Percentiles rank a stretch among this genome's conserved stretches.
Conservation (phyloP, 2,888 invertebrate species). For the Aphodius sticticus region DNA sequence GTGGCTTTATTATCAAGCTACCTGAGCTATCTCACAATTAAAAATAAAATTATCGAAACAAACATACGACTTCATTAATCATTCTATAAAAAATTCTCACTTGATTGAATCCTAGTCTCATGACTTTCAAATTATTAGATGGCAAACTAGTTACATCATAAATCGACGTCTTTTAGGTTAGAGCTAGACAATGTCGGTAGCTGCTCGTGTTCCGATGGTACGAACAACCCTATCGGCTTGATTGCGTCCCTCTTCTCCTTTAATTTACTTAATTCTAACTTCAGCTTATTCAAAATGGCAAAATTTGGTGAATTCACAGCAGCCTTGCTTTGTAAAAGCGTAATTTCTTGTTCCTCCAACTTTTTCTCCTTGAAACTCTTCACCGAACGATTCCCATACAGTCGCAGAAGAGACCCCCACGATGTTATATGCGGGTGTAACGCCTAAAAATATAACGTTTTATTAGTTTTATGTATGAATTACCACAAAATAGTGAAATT, state of each 20-base stretch:
- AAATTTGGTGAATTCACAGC: slow-evolving; percentile 90
- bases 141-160: slow-evolving; percentile 55
- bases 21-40: too few relatives aligned
- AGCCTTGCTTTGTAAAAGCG: slow-evolving; percentile 87
- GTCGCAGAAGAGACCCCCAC: slow-evolving; percentile 92
- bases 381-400: slow-evolving; percentile 92
- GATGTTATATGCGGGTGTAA: slow-evolving; percentile 93
- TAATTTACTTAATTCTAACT: slow-evolving; percentile 82
- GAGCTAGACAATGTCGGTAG: slow-evolving; percentile 78
- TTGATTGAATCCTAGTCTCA: neutral
- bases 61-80: neutral
- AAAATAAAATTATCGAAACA: too few relatives aligned
- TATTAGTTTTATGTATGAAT: neutral
- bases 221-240: slow-evolving; percentile 67
- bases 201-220: slow-evolving; percentile 68
- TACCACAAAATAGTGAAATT: neutral
- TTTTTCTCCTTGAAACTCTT: slow-evolving; percentile 93
- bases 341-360: slow-evolving; percentile 91
- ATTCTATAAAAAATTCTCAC: neutral
- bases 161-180: slow-evolving; percentile 80
- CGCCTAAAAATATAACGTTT: slow-evolving; percentile 25
- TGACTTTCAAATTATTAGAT: neutral
- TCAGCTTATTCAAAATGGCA: slow-evolving; percentile 86
- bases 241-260: slow-evolving; percentile 65
- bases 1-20: too few relatives aligned